Base-by-base conservation (phyloP, 2,888 invertebrate species). In the Drosophila algonquin region DNA sequence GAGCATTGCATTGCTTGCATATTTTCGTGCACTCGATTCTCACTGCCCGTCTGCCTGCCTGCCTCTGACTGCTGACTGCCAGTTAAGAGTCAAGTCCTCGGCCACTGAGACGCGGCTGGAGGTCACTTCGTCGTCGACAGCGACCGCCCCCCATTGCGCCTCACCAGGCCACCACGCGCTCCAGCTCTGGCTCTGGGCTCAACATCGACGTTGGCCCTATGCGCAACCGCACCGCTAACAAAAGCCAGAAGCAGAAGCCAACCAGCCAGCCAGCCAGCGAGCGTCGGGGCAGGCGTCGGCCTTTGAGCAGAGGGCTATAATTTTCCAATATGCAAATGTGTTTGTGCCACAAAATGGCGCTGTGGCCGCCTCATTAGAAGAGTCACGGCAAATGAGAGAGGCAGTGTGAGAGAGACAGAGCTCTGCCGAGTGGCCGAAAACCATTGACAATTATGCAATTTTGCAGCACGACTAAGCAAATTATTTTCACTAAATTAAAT, bases 151-250 rank as follows among this genome's bases (percentile, higher is more conserved):
- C 67, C 55, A 67, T 71, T 40, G 73, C 91, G 91, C 91, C 91
- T 91, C 91, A 91, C 91, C 91, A 91, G 83, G 91, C 71, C 89
- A 89, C 90, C 91, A 89, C 60, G 85, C 92, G 91, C 61, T 54
- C 40, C 14, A 24, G 24, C 40, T 14, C 40, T n/a, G 40, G 40
- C 7, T 40, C 40, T 40, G 14, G 40, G 14, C 14, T n/a, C 40
- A 40, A n/a, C 40, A 58, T 47, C 30, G 61, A 68, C 35, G 50
- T 67, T 67, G 91, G 88, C 79, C 82, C 81, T 81, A 76, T 86
- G 85, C 85, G 85, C 88, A 85, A 83, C 88, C 85, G 87, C 87
- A 87, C 75, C 81, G 63, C 59, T n/a, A 40, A 76, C 80, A 85
- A 81, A 81, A 79, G 81, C 81, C 79, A 86, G 74, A 75, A 80